Evolutionary conservation across 2,113 vertebrate species (phyloP).

Genomic region (Pandion haliaetus): DNA sequence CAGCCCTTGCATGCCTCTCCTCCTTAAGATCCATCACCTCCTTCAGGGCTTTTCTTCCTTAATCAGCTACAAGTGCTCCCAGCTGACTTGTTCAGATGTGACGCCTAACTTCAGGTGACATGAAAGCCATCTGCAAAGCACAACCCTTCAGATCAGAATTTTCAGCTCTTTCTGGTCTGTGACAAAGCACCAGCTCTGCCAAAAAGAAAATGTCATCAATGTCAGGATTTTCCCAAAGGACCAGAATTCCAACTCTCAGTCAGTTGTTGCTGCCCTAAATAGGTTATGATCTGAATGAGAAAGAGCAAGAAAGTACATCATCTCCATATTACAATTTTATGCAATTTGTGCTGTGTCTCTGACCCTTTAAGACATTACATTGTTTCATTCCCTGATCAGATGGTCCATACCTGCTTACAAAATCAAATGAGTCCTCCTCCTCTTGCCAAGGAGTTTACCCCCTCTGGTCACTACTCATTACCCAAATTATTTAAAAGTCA

Average conservation of each 20-base stretch:
- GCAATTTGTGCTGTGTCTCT: background rate
- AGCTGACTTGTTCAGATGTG: background rate
- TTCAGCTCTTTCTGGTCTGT: background rate
- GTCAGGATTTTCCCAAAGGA: background rate
- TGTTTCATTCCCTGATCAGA: background rate
- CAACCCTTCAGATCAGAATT: background rate
- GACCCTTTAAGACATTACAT: fast-evolving
- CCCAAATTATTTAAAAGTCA: background rate
- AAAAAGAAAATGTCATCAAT: background rate
- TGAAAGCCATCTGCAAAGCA: background rate
- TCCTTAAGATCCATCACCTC: background rate
- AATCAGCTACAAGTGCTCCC: background rate
- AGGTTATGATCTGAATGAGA: background rate
- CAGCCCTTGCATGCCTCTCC: background rate
- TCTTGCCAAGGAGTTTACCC: background rate
- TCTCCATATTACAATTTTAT: background rate
- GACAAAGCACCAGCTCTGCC: background rate
- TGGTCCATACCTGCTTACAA: background rate
- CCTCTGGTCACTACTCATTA: background rate
- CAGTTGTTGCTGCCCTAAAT: background rate
- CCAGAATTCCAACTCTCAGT: background rate
- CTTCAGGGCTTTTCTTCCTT: background rate
- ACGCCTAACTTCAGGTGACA: background rate
- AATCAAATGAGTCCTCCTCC: background rate
- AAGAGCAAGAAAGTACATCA: background rate